Evolutionary conservation across 2,113 vertebrate genomes (phyloP), one percentile per base, ranked within the genome.

Genomic region (Xyrauchen texanus): DNA sequence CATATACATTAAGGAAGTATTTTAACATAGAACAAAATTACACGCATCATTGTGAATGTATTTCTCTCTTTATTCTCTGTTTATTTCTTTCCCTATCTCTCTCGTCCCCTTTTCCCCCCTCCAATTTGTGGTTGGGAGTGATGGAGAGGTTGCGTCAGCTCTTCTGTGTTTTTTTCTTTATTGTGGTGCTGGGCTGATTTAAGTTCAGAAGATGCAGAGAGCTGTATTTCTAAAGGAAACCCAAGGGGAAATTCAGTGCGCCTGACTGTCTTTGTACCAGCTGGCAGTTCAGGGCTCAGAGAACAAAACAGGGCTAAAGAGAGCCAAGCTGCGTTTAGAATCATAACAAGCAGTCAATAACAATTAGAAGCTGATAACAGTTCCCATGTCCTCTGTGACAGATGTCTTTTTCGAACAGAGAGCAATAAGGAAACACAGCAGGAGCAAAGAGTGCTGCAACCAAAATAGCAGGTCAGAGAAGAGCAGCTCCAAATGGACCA

Each of bases 221-320:
- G 68, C 44, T 58, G 63, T 47, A 51, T 83, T 55, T 78, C 49
- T 69, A 45, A 77, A 69, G 47, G 34, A 44, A 65, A 49, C 61
- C 77, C 69, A 71, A 7, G 8, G 77, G 77, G 77, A 65, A 16
- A 55, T 78, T 49, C 15, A 62, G 10, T n/a, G 68, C n/a, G 10
- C 77, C 52, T 52, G 68, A 45, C 9, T 47, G 60, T 65, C 61
- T 64, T 79, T 79, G 68, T 79, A 64, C 51, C 15, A 47, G 12
- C 8, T 49, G 49, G 8, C 63, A 68, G 68, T 60, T 65, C 66
- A 63, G 70, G 72, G 53, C 69, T 82, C 42, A 34, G 16, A 72
- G 72, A 67, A 82, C 55, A 82, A 79, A 79, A 74, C 6, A 51
- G 63, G 55, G n/a, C 69, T 70, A 77, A 70, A 72, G 66, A 71